These are phyloP conservation scores for Rhagonycha fulva DNA, from an alignment of 2,888 invertebrate genomes.

Conservation along the genomic window DNA sequence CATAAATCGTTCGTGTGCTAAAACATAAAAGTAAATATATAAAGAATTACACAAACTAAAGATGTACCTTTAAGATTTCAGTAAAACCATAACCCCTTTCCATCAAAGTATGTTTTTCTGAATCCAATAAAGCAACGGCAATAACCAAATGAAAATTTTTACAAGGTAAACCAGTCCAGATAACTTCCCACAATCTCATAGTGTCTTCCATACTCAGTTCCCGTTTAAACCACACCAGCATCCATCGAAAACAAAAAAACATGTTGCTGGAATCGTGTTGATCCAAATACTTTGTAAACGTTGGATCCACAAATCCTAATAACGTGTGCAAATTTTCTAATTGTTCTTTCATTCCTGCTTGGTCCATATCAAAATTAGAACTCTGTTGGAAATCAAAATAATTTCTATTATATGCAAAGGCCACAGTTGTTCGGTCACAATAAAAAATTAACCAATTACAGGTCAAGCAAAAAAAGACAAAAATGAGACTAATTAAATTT, in stretches of 20 bases:
- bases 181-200: slow-evolving; percentile 91
- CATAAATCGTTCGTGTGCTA: slow-evolving; percentile 96
- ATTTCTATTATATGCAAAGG: too few relatives aligned
- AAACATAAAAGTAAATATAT: slow-evolving; percentile 44
- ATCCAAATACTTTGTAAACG: slow-evolving; percentile 83
- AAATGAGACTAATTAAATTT: not conserved
- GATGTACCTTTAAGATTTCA: slow-evolving; percentile 88
- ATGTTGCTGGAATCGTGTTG: slow-evolving; percentile 91
- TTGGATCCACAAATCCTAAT: slow-evolving; percentile 80
- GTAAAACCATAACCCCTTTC: slow-evolving; percentile 92
- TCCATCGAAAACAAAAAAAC: slow-evolving; percentile 99
- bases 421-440: not conserved
- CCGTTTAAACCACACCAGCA: slow-evolving; percentile 87
- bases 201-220: slow-evolving; percentile 89
- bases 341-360: slow-evolving; percentile 94
- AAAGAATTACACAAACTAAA: slow-evolving; percentile 17
- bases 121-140: slow-evolving; percentile 90
- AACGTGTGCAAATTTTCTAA: slow-evolving; percentile 82
- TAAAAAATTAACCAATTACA: not conserved
- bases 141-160: slow-evolving; percentile 94
- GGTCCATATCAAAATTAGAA: slow-evolving; percentile 95
- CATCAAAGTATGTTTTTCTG: slow-evolving; percentile 85
- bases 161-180: slow-evolving; percentile 95
- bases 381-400: slow-evolving; percentile 57
- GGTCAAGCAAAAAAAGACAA: not conserved